Base-by-base conservation (phyloP, 1,140 invertebrate species). In the Heliconius eleuchia region DNA sequence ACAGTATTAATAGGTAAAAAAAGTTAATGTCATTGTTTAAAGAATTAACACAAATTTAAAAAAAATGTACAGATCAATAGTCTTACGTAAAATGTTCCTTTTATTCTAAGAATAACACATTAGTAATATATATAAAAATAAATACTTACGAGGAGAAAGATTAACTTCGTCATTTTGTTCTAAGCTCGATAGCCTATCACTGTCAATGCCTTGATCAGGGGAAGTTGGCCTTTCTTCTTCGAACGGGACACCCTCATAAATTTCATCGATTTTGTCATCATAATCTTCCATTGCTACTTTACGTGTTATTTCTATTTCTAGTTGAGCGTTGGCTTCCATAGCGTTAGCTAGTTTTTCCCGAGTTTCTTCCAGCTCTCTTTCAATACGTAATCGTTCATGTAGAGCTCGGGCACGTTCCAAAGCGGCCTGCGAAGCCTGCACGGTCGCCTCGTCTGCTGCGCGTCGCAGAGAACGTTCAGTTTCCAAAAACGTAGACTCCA, bases 151-250 rank as follows among this genome's bases (percentile, higher is more conserved):
- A 30, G 92, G 92, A 72, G 93, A 94, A 78, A 93, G 85, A 55
- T 87, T 85, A 30, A 92, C 80, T 27, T 84, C 90, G 70, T 94
- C 93, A 76, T 91, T 93, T 80, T 94, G 89, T 87, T 96, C 95
- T 76, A 95, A 84, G 76, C 95, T 96, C 19, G 95, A 96, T 13
- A 95, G 88, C 39, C 95, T 91, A 83, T 96, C 95, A 79, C 95
- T 96, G 77, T 96, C 95, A 77, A 96, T 96, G 4, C 95, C 95
- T 80, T 95, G 93, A 82, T 96, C 95, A 5, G 95, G 95, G 0
- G 95, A 96, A 42, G 92, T 91, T 2, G 94, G 91, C 27, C 93
- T 82, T 34, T 94, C 93, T 73, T 94, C 91, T 76, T 94, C 92
- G 23, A 87, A 91, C 72, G 80, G 86, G 18, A 84, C 72, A 37